Evolutionary conservation across 2,113 vertebrate genomes (phyloP), one percentile per base, ranked within the genome.

Genomic region (Charina bottae): DNA sequence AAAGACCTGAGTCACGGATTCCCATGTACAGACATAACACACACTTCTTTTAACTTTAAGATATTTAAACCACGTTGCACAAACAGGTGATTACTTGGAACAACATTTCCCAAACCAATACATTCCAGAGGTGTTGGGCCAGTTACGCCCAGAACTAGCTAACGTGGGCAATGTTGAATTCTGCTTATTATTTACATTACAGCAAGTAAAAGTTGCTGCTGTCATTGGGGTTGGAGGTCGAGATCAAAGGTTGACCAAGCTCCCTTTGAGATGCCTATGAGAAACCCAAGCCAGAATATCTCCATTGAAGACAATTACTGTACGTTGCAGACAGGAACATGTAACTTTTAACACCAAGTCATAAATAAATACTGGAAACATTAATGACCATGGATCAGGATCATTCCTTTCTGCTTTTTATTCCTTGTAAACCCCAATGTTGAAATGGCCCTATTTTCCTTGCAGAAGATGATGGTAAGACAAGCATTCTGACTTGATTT

Each of bases 401-500:
- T 5, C 0, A 0, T 64, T 88, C 33, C 33, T 53, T 37, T 60
- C 33, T n/a, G 49, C 23, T 21, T 85, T 88, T 94, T 90, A 93
- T 46, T 68, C 33, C 68, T 53, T 62, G 17, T 55, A 37, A 6
- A 0, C 42, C 92, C 92, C 86, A 24, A 2, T 17, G 8, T 93
- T 33, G 68, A 92, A 86, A 15, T 90, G 15, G 90, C 87, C 49
- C 55, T 42, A 7, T 62, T 89, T 92, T 83, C 21, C 59, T 89
- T 46, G 15, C 23, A 49, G n/a, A 33, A 86, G 85, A 37, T 21
- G 72, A n/a, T 1, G 84, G 58, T 85, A 68, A 42, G 19, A 91
- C 90, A 92, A 90, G 93, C 46, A 13, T 93, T 15, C 15, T 92
- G 88, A 53, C 42, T 53, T 96, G 56, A 91, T 94, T 96, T 94